Percentiles rank a stretch among this genome's conserved stretches.
Conservation (phyloP, 2,797 vertebrate species). For the Channa striata region DNA sequence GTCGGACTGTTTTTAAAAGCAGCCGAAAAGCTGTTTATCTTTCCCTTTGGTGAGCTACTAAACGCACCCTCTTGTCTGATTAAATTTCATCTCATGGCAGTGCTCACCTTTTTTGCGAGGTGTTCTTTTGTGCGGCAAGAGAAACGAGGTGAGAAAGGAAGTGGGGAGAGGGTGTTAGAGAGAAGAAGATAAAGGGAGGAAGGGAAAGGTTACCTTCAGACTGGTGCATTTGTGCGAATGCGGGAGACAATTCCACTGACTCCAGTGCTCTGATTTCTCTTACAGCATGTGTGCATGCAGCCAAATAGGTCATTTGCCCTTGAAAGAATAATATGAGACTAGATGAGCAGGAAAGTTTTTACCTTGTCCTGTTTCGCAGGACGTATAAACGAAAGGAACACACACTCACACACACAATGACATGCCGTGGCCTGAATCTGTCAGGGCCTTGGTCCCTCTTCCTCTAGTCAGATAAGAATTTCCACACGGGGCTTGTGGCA, state of each 20-base stretch:
- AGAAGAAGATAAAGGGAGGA: constrained; percentile 53
- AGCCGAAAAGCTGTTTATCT: constrained; percentile 41
- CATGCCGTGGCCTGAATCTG: constrained; percentile 76
- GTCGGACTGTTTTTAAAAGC: constrained; percentile 23
- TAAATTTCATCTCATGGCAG: constrained; percentile 51
- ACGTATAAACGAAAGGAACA: constrained; percentile 54
- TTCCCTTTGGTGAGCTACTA: constrained; percentile 30
- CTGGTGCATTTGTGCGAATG: constrained; percentile 29
- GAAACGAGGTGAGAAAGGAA: constrained; percentile 41
- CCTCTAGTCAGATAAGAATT: constrained; percentile 61
- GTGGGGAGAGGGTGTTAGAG: constrained; percentile 21
- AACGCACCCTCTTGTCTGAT: constrained; percentile 54
- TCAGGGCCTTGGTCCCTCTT: constrained; percentile 60
- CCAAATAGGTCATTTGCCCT: constrained; percentile 52
- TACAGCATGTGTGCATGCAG: constrained; percentile 2
- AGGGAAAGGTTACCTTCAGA: constrained; percentile 70
- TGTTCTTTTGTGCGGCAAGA: constrained; percentile 44
- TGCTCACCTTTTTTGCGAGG: constrained; percentile 47
- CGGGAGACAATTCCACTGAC: constrained; percentile 19
- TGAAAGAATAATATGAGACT: constrained; percentile 56
- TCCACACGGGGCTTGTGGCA: constrained; percentile 61
- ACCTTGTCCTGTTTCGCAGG: constrained; percentile 65
- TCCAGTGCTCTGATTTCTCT: constrained; percentile 24
- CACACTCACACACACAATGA: constrained; percentile 33
- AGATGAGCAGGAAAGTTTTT: constrained; percentile 57